phyloP scores from a whole-genome alignment of 2,113 vertebrate species.

The Ellobius talpinus region DNA sequence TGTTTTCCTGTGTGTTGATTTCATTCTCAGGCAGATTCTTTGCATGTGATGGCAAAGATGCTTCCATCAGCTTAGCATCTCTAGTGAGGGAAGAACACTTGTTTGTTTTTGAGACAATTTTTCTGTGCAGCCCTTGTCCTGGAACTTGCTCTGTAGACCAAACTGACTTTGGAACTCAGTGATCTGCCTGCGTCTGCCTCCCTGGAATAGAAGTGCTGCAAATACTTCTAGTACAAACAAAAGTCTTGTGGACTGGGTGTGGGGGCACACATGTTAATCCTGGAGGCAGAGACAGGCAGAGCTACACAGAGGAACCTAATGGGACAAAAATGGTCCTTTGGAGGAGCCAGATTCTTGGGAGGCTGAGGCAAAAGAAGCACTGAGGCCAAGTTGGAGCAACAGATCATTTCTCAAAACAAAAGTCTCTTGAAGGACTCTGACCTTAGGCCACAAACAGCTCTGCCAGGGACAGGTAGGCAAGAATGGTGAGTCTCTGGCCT shows the following conservation, averaged over 20 bases:
- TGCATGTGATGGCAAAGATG: not conserved
- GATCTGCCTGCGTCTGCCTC: not conserved
- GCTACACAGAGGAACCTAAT: not conserved
- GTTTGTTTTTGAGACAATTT: not conserved
- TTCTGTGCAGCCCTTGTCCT: not conserved
- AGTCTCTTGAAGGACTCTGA: not conserved
- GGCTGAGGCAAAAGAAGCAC: not conserved
- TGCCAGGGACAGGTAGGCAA: not conserved
- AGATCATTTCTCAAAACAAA: not conserved
- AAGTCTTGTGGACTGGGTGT: not conserved
- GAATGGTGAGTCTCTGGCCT: not conserved
- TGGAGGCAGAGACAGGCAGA: not conserved
- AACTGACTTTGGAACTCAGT: not conserved
- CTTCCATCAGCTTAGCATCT: not conserved
- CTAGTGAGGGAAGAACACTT: not conserved
- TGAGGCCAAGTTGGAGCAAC: not conserved
- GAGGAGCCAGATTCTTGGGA: not conserved
- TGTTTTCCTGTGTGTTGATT: not conserved
- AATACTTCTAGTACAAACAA: not conserved
- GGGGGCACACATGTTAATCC: not conserved
- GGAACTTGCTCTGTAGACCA: not conserved
- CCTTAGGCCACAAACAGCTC: not conserved
- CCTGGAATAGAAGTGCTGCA: not conserved
- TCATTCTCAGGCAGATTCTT: slow-evolving; percentile 18
- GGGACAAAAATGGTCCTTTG: not conserved